Base-by-base conservation (phyloP, 2,797 vertebrate species). In the Schizopygopsis malacanthus region DNA sequence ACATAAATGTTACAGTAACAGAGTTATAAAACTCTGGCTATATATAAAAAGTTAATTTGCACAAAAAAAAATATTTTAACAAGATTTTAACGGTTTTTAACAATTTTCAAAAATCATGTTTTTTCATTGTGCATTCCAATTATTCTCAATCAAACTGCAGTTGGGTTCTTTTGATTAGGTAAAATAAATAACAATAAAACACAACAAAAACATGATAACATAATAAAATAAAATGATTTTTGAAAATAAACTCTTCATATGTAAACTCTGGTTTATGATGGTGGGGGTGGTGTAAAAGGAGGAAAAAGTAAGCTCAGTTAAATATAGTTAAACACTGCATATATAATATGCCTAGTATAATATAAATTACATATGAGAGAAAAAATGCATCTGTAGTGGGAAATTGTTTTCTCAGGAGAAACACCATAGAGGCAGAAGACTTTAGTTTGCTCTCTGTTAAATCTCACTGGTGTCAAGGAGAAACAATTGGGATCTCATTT, bases 231-330 rank as follows among this genome's bases (percentile, higher is more conserved):
- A 4, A 0, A 41, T 16, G 12, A 15, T 52, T 52, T 16, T 16
- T 52, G 20, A 22, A n/a, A 4, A 59, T 54, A 18, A 1, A 56
- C 22, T n/a, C 20, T 22, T 56, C 20, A 22, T 33, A 33, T 59
- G 47, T 50, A 59, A n/a, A 10, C 11, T 25, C 11, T 15, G 25
- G 12, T 28, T 28, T 28, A 15, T 25, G 4, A 28, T 59, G 22
- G 47, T 50, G 4, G 13, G 1, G 4, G 47, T 4, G 1, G 4
- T 13, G 0, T 4, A 4, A 4, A 59, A n/a, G 1, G 4, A 11
- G 2, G 11, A 5, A 12, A 6, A 63, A 28, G 6, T 15, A 16
- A 67, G 63, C 6, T 67, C 13, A 63, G 59, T 63, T 63, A 63
- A n/a, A 59, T n/a, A 59, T 22, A 22, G 54, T n/a, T 59, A 59